Base-by-base conservation (phyloP, 2,888 invertebrate species). In the Thymelicus lineola region DNA sequence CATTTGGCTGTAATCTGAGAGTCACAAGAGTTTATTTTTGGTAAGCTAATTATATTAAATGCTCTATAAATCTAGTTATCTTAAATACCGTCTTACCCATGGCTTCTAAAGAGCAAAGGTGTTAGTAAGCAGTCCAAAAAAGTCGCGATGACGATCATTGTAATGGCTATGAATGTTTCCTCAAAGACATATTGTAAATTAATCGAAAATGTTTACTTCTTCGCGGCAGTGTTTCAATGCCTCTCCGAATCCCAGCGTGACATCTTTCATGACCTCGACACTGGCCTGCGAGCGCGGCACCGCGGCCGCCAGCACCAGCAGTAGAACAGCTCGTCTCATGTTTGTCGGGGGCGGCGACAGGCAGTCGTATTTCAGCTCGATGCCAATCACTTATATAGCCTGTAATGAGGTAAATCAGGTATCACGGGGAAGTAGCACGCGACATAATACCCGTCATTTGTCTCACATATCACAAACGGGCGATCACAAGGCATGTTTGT, bases 241-340 rank as follows among this genome's bases (percentile, higher is more conserved):
- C 77, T 92, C 83, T 1, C 93, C 93, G 73, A 93, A 93, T 9
- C 93, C 93, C 1, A 93, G 83, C 0, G 93, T 93, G 73, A 93
- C 87, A 66, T 93, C 91, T 73, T 90, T 92, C 90, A 93, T 86
- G 75, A 93, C 83, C 20, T 79, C 80, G 38, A 83, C 81, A 70
- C 81, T 82, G 2, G 80, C 83, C 17, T 68, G 55, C 28, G 70
- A 55, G 36, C 64, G 53, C 7, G 71, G 53, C 17, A 72, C 45
- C 42, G 71, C 50, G n/a, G 71, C 71, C 17, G 69, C 73, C 36
- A 66, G 69, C 58, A 76, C 59, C 73, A 71, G 68, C 50, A 76
- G 58, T 73, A 69, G 61, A 60, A 71, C 58, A 71, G 61, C 67
- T 71, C 67, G 53, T 61, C 71, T 75, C 14, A 74, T 75, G 46